phyloP scores from a whole-genome alignment of 2,888 invertebrate genomes.

The Xanthorhoe designata region DNA sequence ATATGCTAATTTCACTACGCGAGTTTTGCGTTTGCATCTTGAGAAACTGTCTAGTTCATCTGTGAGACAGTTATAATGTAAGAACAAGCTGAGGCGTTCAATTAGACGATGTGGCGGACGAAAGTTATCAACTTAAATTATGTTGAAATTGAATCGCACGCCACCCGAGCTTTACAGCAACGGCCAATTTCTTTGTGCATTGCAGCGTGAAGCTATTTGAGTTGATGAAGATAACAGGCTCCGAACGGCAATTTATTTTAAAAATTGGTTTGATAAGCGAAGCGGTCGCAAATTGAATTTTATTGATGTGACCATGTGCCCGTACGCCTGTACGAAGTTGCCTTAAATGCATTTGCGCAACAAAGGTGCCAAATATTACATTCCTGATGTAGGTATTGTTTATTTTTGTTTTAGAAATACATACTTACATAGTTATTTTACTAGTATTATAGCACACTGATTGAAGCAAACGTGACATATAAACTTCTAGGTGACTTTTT shows the following conservation, averaged over 20 bases:
- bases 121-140: slow-evolving; percentile 39
- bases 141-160: slow-evolving; percentile 41
- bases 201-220: slow-evolving; percentile 39
- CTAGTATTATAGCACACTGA: too few relatives aligned
- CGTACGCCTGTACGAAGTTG: neutral
- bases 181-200: slow-evolving; percentile 43
- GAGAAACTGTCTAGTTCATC: slow-evolving; percentile 17
- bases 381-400: too few relatives aligned
- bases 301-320: slow-evolving; percentile 5
- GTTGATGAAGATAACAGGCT: slow-evolving; percentile 37
- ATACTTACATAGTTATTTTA: too few relatives aligned
- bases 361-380: neutral
- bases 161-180: slow-evolving; percentile 37
- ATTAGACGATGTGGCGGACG: slow-evolving; percentile 33
- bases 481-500: neutral
- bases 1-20: slow-evolving; percentile 40
- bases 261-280: slow-evolving; percentile 33
- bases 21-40: slow-evolving; percentile 39
- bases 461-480: neutral
- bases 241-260: slow-evolving; percentile 33
- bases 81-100: slow-evolving; percentile 34
- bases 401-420: too few relatives aligned
- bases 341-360: neutral
- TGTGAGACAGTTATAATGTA: slow-evolving; percentile 34
- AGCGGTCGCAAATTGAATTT: slow-evolving; percentile 19